Base-by-base conservation (phyloP, 1,140 invertebrate genomes). In the Drosophila mojavensis region DNA sequence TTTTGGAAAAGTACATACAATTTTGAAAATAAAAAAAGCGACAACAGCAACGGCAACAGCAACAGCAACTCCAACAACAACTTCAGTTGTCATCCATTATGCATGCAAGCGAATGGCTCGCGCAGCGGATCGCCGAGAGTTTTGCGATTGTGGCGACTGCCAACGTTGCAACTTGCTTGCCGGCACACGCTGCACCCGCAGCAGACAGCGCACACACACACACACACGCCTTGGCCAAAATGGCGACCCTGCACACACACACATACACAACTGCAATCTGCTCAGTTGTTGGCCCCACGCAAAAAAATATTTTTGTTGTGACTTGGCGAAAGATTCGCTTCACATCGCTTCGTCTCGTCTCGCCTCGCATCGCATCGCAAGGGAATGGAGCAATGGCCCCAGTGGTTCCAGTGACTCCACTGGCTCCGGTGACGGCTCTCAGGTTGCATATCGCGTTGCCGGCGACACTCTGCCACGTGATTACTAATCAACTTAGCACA, bases 41-140 rank as follows among this genome's bases (percentile, higher is more conserved):
- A 61, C 76, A 62, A 75, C 54, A 24, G 20, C 20, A 20, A 50
- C 6, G 9, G 71, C 56, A 58, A 69, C 68, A 48, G 65, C 68
- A 63, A 62, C 61, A 26, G 51, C 71, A 66, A 66, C 41, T 26
- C 17, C 61, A 28, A 54, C 61, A 28, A 53, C n/a, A 51, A 51
- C 17, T 20, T 41, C 24, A 55, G 54, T 51, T 62, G 58, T 74
- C 72, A 70, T 75, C 43, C 75, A 85, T 85, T 85, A 81, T 85
- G 81, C 81, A 86, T 85, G 82, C 78, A 71, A 85, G 70, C 61
- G 82, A 85, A 78, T 68, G 69, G 63, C 48, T 68, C 45, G 55
- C 70, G 51, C 63, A 75, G 62, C 79, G 58, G 58, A 15, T 45
- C 58, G 58, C 26, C 43, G 43, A 48, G 43, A 48, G 58, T 48